Conservation (phyloP, 2,888 invertebrate species). For the Drosophila rubida region DNA sequence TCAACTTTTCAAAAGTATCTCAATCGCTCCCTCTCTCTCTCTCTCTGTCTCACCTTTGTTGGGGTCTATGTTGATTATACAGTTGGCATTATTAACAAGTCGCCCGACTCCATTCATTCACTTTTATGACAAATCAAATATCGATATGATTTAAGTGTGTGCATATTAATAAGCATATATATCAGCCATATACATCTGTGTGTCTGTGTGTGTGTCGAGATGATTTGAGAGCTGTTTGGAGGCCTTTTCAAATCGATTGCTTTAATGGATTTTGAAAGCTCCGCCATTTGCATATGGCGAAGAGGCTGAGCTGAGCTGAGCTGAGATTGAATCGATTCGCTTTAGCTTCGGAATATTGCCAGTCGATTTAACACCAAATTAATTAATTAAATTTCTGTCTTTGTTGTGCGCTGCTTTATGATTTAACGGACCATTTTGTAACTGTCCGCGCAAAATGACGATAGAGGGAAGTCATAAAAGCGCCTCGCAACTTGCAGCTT, state of each 20-base stretch:
- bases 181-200: neutral
- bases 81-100: constrained; percentile 23
- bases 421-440: constrained; percentile 31
- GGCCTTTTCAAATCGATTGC: constrained; percentile 51
- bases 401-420: constrained; percentile 3
- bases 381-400: constrained; percentile 30
- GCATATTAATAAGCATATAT: constrained; percentile 12
- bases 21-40: neutral
- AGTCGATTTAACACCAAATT: constrained; percentile 30
- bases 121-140: constrained; percentile 73
- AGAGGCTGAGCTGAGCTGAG: too few species aligned
- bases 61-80: constrained; percentile 29
- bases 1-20: too few species aligned
- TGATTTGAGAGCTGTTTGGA: constrained; percentile 62
- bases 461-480: constrained; percentile 21
- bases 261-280: constrained; percentile 77
- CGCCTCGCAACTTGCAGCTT: neutral
- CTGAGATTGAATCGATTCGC: too few species aligned
- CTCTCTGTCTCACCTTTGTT: neutral
- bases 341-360: constrained; percentile 6
- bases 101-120: constrained; percentile 9
- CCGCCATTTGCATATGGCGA: constrained; percentile 57
- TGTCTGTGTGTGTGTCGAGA: constrained; percentile 2
- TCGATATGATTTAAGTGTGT: constrained; percentile 64
- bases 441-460: constrained; percentile 18